These are phyloP conservation scores for Anagrus nilaparvatae DNA, from an alignment of 1,140 invertebrate species.

Conservation along the genomic window DNA sequence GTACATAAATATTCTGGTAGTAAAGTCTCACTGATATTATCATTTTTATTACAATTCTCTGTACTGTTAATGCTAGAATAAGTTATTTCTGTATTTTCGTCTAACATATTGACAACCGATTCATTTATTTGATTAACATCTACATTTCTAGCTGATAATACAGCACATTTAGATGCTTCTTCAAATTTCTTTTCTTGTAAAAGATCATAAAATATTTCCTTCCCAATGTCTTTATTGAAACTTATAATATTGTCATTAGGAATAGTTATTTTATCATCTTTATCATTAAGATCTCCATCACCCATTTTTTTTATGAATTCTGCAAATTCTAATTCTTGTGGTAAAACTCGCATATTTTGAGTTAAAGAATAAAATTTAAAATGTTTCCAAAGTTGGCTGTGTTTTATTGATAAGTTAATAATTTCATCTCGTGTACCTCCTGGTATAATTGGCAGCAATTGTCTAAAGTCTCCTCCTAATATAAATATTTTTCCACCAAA, in stretches of 20 bases:
- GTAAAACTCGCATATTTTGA: background rate
- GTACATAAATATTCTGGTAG: background rate
- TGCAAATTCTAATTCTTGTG: background rate
- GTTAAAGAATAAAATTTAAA: too few species aligned
- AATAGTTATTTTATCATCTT: background rate
- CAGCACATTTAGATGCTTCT: too few species aligned
- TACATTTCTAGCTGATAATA: too few species aligned
- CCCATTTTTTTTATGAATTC: background rate
- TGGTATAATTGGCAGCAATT: background rate
- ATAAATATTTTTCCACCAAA: background rate
- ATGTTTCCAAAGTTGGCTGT: background rate
- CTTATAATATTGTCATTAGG: background rate
- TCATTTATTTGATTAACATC: too few species aligned
- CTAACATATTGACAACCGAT: too few species aligned
- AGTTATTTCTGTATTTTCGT: background rate
- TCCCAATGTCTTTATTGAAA: background rate
- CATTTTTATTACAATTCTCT: background rate
- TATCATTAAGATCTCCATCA: slow-evolving; percentile 1
- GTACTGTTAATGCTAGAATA: background rate
- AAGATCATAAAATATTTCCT: too few species aligned
- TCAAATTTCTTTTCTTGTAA: too few species aligned
- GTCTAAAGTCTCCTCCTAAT: background rate
- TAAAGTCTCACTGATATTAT: background rate
- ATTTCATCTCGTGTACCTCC: background rate
- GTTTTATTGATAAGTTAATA: slow-evolving; percentile 3